These are phyloP conservation scores for Labeo rohita DNA, from an alignment of 2,113 vertebrate species.

Conservation along the genomic window DNA sequence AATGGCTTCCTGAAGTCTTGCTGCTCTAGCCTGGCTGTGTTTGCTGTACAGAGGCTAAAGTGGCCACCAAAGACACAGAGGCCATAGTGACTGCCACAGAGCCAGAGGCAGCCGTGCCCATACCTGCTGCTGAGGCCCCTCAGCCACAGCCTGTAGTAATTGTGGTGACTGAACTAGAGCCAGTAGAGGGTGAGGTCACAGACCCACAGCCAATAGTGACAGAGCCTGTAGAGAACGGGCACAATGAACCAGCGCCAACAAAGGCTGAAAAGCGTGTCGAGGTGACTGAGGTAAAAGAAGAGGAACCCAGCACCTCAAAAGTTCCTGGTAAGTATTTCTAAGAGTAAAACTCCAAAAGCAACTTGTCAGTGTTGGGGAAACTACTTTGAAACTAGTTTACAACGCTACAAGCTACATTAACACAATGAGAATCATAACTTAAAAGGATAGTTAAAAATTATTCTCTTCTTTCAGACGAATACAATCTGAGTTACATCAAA, in stretches of 20 bases:
- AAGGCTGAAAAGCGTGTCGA: slow-evolving; percentile 35
- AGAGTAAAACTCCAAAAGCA: slow-evolving; percentile 58
- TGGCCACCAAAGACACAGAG: slow-evolving; percentile 58
- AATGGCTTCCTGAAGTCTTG: slow-evolving; percentile 59
- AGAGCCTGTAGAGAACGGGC: slow-evolving; percentile 51
- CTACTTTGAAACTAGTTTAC: background rate
- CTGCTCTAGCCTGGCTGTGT: slow-evolving; percentile 77
- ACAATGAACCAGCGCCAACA: slow-evolving; percentile 38
- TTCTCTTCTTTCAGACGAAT: too few relatives aligned
- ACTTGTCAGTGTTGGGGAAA: slow-evolving; percentile 37
- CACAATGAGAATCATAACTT: background rate
- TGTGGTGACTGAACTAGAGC: slow-evolving; percentile 43
- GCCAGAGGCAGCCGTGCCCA: slow-evolving; percentile 33
- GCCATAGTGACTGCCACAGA: slow-evolving; percentile 45
- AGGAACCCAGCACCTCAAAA: slow-evolving; percentile 62
- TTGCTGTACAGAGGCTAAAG: slow-evolving; percentile 77
- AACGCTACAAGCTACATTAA: background rate
- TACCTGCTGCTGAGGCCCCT: slow-evolving; percentile 32
- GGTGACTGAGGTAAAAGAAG: slow-evolving; percentile 69
- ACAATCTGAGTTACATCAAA: too few relatives aligned
- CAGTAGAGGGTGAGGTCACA: slow-evolving; percentile 40
- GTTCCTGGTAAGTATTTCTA: slow-evolving; percentile 71
- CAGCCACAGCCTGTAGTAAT: slow-evolving; percentile 40
- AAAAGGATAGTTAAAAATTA: too few relatives aligned
- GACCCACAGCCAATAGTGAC: slow-evolving; percentile 50